Evolutionary conservation across 2,888 invertebrate genomes (phyloP).

Genomic region (Amphipyra tragopoginis): DNA sequence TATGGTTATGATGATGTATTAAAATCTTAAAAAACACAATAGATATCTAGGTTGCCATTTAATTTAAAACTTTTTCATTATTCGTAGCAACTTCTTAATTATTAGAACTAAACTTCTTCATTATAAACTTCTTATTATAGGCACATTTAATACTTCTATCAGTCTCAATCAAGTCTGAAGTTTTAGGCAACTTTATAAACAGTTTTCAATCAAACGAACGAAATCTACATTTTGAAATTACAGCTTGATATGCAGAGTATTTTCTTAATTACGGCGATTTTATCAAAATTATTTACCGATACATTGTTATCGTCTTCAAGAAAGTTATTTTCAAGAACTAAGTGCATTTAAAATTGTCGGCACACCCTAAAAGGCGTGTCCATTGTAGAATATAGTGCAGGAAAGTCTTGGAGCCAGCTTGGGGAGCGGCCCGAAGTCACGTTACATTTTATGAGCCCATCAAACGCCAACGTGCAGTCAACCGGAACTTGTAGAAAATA

Average conservation of each 20-base stretch:
- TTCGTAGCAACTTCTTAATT: too few relatives aligned
- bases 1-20: too few relatives aligned
- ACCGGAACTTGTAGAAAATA: conserved; percentile 62
- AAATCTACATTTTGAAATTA: not conserved
- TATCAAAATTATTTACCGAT: not conserved
- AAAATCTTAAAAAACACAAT: too few relatives aligned
- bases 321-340: conserved; percentile 9
- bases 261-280: too few relatives aligned
- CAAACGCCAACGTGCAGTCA: conserved; percentile 76
- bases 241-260: not conserved
- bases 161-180: too few relatives aligned
- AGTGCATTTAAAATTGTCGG: conserved; percentile 44
- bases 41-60: too few relatives aligned
- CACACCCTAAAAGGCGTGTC: conserved; percentile 43
- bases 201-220: not conserved
- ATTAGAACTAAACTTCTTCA: too few relatives aligned
- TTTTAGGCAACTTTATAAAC: too few relatives aligned
- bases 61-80: too few relatives aligned
- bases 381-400: conserved; percentile 41
- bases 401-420: conserved; percentile 27
- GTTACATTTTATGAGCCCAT: conserved; percentile 78
- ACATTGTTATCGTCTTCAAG: not conserved
- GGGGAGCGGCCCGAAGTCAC: conserved; percentile 61
- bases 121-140: too few relatives aligned
- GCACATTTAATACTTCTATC: too few relatives aligned